phyloP scores from a whole-genome alignment of 2,797 vertebrate species.

The Pelodytes ibericus region DNA sequence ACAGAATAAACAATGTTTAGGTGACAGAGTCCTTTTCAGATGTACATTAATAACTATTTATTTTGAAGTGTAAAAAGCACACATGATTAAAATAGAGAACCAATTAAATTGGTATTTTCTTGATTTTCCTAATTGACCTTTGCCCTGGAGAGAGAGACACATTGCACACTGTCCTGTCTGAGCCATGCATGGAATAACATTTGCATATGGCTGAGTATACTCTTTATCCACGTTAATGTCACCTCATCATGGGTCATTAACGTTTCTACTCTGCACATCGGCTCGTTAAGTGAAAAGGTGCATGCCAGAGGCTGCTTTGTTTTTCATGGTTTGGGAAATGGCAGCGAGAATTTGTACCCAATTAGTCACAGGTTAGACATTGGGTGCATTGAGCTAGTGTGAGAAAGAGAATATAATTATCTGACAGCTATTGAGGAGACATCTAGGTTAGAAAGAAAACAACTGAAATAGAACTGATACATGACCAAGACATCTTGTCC shows the following conservation, averaged over 20 bases:
- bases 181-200: not conserved
- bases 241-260: slow-evolving; percentile 47
- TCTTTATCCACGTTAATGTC: slow-evolving; percentile 43
- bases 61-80: not conserved
- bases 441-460: slow-evolving; percentile 20
- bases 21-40: no score
- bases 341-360: slow-evolving; percentile 48
- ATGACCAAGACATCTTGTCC: not conserved
- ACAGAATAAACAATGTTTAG: no score
- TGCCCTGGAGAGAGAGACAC: not conserved
- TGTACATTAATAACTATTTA: no score
- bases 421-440: slow-evolving; percentile 40
- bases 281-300: slow-evolving; percentile 43
- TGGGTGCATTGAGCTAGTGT: slow-evolving; percentile 4
- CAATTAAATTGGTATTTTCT: slow-evolving; percentile 25
- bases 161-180: not conserved
- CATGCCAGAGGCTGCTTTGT: slow-evolving; percentile 11
- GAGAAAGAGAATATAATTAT: slow-evolving; percentile 39
- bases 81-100: not conserved
- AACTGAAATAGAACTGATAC: slow-evolving; percentile 13
- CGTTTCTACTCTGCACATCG: slow-evolving; percentile 13
- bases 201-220: slow-evolving; percentile 19
- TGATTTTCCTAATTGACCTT: slow-evolving; percentile 36
- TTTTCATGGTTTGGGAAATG: slow-evolving; percentile 48
- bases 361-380: slow-evolving; percentile 50